Evolutionary conservation across 2,797 vertebrate species (phyloP).

Genomic region (Betta splendens): DNA sequence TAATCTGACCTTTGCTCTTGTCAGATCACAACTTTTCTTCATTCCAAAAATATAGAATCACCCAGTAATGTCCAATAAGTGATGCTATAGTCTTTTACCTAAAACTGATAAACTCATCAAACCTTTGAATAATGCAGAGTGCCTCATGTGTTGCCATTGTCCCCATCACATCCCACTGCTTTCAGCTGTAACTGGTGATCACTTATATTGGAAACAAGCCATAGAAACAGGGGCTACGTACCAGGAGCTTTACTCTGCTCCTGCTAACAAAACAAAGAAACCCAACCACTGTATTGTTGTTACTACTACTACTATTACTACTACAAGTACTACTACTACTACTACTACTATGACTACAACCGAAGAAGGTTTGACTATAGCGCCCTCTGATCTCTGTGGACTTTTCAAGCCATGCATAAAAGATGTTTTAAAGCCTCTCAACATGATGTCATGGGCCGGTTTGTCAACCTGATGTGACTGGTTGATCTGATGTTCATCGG

Average conservation of each 20-base stretch:
- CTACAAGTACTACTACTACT: slow-evolving; percentile 44
- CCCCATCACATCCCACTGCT: slow-evolving; percentile 33
- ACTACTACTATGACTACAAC: slow-evolving; percentile 38
- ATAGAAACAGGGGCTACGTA: slow-evolving; percentile 68
- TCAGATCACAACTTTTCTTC: slow-evolving; percentile 26
- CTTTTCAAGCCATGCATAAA: slow-evolving; percentile 71
- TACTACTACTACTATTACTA: slow-evolving; percentile 37
- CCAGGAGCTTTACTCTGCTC: slow-evolving; percentile 48
- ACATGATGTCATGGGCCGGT: slow-evolving; percentile 80
- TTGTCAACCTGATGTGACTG: slow-evolving; percentile 59
- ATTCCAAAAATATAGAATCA: slow-evolving; percentile 3
- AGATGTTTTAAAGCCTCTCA: slow-evolving; percentile 54
- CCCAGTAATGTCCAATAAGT: slow-evolving; percentile 9
- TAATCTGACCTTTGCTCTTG: slow-evolving; percentile 24
- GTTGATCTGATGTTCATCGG: slow-evolving; percentile 47
- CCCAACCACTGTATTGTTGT: slow-evolving; percentile 57
- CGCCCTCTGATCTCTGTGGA: slow-evolving; percentile 58
- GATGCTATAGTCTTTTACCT: slow-evolving; percentile 43
- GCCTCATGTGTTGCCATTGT: slow-evolving; percentile 66
- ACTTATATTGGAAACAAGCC: slow-evolving; percentile 78
- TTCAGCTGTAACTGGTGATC: slow-evolving; percentile 58
- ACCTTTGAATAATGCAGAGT: slow-evolving; percentile 68
- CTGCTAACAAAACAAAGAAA: slow-evolving; percentile 39
- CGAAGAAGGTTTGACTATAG: slow-evolving; percentile 29
- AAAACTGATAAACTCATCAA: slow-evolving; percentile 46